phyloP scores from a whole-genome alignment of 2,113 vertebrate species.

The Oryzias celebensis region DNA sequence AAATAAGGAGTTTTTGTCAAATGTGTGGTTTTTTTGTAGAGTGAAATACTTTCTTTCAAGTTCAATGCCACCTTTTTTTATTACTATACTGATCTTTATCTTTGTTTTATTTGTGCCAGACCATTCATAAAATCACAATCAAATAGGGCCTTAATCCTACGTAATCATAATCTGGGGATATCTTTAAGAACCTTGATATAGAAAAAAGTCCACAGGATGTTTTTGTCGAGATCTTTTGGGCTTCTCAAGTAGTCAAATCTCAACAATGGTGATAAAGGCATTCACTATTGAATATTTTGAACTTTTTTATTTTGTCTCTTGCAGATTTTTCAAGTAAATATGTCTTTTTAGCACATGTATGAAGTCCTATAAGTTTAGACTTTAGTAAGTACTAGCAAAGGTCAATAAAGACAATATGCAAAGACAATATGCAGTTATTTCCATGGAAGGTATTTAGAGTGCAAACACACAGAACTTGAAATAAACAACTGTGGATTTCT shows the following conservation, averaged over 20 bases:
- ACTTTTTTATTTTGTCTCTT: conserved; percentile 21
- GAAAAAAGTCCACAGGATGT: conserved; percentile 24
- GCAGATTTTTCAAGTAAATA: conserved; percentile 48
- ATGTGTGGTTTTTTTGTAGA: too few relatives aligned
- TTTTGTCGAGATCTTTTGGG: conserved; percentile 48
- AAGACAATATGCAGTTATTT: conserved; percentile 30
- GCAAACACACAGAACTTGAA: too few relatives aligned
- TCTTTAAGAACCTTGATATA: conserved; percentile 28
- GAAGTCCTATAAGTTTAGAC: conserved; percentile 32
- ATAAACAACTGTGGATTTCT: neutral
- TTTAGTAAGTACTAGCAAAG: conserved; percentile 26
- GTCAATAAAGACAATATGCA: conserved; percentile 33
- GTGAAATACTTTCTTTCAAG: neutral
- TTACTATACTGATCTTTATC: neutral
- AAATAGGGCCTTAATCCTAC: too few relatives aligned
- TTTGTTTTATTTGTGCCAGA: conserved; percentile 8
- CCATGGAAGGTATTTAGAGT: neutral
- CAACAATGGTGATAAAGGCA: conserved; percentile 24
- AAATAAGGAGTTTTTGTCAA: too few relatives aligned
- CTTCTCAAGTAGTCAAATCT: conserved; percentile 32
- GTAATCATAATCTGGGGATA: conserved; percentile 19
- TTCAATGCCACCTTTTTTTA: neutral
- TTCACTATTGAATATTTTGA: conserved; percentile 1
- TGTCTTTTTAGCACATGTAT: conserved; percentile 27
- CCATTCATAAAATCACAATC: too few relatives aligned